Percentiles rank a stretch among this genome's conserved stretches.
Conservation (phyloP, 37 sponge, comb jelly and placozoan genomes). For the Mnemiopsis leidyi region DNA sequence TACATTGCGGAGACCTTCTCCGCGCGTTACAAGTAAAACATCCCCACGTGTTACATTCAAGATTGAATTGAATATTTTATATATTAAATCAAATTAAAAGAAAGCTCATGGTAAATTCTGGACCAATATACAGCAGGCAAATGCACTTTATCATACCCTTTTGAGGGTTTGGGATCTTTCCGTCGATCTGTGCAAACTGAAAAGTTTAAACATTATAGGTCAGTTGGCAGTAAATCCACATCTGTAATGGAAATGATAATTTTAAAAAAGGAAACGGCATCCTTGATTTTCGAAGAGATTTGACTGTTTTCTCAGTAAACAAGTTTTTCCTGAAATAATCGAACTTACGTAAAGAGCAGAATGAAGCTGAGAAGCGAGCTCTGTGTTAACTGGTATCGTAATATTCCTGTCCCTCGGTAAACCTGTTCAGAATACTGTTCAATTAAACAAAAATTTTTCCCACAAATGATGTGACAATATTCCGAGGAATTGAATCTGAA, state of each 20-base stretch:
- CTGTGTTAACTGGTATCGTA: slow-evolving; percentile 20
- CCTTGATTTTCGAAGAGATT: no score
- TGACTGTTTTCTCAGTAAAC: background rate
- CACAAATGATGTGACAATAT: no score
- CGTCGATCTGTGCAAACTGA: background rate
- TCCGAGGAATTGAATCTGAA: no score
- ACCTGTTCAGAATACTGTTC: no score
- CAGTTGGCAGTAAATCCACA: no score
- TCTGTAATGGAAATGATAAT: background rate
- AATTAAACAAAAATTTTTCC: no score
- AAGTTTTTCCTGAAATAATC: no score
- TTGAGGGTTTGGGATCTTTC: background rate
- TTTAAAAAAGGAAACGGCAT: no score
- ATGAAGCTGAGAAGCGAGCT: background rate
- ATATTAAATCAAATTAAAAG: no score
- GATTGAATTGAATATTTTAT: no score
- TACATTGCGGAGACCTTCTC: background rate
- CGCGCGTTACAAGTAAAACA: background rate
- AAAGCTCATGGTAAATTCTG: no score
- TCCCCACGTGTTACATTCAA: background rate
- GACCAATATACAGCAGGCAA: no score
- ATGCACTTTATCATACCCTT: background rate
- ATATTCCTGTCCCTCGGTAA: background rate
- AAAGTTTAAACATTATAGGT: background rate
- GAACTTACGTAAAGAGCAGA: slow-evolving; percentile 8